These are phyloP conservation scores for Oithona nana DNA, from an alignment of 2,888 invertebrate genomes.

Conservation along the genomic window DNA sequence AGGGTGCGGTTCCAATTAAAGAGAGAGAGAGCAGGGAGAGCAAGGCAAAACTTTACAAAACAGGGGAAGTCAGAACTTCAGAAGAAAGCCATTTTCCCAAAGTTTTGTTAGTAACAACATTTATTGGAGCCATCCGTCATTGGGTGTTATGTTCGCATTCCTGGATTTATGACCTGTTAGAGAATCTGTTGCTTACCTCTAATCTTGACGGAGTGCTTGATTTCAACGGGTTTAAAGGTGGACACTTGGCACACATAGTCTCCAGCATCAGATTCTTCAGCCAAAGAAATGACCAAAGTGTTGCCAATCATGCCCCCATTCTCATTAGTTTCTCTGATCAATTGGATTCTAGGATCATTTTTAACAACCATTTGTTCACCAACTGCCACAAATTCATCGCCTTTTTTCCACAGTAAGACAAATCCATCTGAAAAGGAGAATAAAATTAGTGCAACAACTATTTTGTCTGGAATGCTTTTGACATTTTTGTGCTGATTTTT, in stretches of 20 bases:
- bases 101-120: too few species aligned
- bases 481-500: too few species aligned
- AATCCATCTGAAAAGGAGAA: constrained; percentile 11
- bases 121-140: neutral
- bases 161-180: neutral
- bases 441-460: neutral
- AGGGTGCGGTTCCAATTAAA: neutral
- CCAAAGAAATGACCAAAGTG: constrained; percentile 9
- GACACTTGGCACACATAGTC: constrained; percentile 10
- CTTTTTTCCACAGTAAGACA: constrained; percentile 17
- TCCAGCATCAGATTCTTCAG: constrained; percentile 6
- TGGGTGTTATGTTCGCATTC: neutral
- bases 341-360: neutral
- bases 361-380: neutral
- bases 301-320: too few species aligned
- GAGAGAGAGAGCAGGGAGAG: too few species aligned
- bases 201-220: constrained; percentile 8
- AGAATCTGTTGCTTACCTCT: constrained; percentile 1
- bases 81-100: neutral
- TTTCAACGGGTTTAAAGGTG: constrained; percentile 3
- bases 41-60: too few species aligned
- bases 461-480: too few species aligned
- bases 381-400: constrained; percentile 11
- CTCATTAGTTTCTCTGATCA: constrained; percentile 1
- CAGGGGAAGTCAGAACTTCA: too few species aligned